A percentile compares a stretch with the other conserved stretches of the same genome.
Conservation (phyloP, 1,140 invertebrate genomes). For the Nasonia vitripennis region DNA sequence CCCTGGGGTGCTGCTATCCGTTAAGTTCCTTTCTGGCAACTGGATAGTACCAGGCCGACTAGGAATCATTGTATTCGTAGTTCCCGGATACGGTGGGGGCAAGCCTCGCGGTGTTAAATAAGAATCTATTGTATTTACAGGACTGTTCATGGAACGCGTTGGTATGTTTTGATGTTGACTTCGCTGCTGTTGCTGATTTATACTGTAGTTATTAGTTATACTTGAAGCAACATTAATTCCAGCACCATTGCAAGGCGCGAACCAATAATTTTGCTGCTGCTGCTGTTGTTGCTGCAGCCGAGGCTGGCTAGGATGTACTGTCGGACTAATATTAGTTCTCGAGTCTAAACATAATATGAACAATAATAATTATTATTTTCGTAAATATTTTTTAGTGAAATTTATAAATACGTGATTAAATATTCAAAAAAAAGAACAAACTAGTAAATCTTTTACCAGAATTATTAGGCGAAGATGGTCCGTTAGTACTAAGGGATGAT, state of each 20-base stretch:
- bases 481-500: background rate
- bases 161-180: background rate
- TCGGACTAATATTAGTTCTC: background rate
- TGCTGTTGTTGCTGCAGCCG: background rate
- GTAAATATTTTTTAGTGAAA: background rate
- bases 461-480: background rate
- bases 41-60: conserved; percentile 42
- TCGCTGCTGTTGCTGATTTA: conserved; percentile 3
- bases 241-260: conserved; percentile 27
- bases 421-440: background rate
- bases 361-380: background rate
- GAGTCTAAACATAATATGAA: background rate
- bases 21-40: conserved; percentile 43
- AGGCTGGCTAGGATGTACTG: background rate
- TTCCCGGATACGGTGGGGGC: conserved; percentile 30
- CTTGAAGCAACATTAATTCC: background rate
- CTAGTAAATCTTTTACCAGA: background rate
- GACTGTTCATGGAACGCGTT: background rate
- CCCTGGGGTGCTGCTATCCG: background rate
- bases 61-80: background rate
- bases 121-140: background rate
- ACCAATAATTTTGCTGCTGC: conserved; percentile 42
- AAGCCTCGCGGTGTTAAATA: background rate
- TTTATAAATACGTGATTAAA: background rate
- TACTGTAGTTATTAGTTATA: background rate